Percentiles rank a stretch among this genome's conserved stretches.
phyloP scores from a whole-genome alignment of 2,113 vertebrate species.

The Formicarius rufipectus region DNA sequence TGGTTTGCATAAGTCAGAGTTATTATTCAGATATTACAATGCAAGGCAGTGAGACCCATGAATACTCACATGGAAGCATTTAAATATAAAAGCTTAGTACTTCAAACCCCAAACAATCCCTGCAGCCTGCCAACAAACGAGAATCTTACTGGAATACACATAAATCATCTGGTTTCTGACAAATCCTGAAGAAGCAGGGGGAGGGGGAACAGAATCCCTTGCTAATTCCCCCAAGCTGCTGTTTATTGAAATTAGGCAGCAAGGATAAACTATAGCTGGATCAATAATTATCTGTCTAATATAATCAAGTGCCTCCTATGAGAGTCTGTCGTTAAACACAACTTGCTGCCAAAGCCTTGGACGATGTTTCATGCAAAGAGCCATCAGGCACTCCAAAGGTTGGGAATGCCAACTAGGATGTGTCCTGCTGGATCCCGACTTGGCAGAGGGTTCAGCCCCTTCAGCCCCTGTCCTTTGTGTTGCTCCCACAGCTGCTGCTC shows the following conservation, averaged over 20 bases:
- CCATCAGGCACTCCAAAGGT: background rate
- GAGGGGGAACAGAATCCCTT: constrained; percentile 54
- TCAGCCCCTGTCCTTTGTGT: background rate
- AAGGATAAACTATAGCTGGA: constrained; percentile 66
- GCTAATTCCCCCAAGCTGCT: constrained; percentile 75
- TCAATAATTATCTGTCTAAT: constrained; percentile 78
- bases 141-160: constrained; percentile 69
- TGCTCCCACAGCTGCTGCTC: background rate
- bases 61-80: background rate
- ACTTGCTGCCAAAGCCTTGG: background rate
- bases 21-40: constrained; percentile 70
- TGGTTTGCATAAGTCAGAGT: constrained; percentile 66
- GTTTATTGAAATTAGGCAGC: constrained; percentile 81
- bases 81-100: constrained; percentile 28
- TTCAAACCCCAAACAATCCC: constrained; percentile 34
- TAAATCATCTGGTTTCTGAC: constrained; percentile 75
- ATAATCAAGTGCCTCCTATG: constrained; percentile 70
- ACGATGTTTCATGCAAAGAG: background rate
- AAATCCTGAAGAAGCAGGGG: constrained; percentile 54
- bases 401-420: background rate
- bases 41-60: constrained; percentile 22
- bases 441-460: background rate
- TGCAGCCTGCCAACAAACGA: constrained; percentile 59
- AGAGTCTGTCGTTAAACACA: constrained; percentile 11
- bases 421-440: background rate